Conservation (phyloP, 2,113 vertebrate species). For the Diadophis punctatus region DNA sequence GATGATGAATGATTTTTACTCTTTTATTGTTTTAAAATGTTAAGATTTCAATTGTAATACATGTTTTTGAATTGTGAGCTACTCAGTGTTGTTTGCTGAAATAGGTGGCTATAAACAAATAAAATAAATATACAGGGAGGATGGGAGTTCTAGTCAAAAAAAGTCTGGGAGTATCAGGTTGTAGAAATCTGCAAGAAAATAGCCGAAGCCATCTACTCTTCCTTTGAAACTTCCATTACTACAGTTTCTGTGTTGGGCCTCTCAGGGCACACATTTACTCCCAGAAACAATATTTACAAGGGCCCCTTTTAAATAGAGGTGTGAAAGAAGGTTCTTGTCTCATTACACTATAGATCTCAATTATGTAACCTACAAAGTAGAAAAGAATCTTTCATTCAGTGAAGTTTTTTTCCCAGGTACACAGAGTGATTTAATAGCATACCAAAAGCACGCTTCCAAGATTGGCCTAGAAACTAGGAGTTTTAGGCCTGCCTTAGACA, state of each 20-base stretch:
- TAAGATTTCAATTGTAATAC: not conserved
- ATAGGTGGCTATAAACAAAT: not conserved
- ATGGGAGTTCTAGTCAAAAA: not conserved
- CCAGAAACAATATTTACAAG: not conserved
- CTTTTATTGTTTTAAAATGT: not conserved
- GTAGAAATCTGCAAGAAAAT: not conserved
- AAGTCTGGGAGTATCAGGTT: not conserved
- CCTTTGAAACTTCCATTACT: not conserved
- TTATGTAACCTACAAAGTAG: not conserved
- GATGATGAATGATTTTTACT: not conserved
- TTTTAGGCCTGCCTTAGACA: not conserved
- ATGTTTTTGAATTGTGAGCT: not conserved
- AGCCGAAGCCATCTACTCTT: not conserved
- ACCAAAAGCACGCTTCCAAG: not conserved
- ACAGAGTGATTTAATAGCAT: not conserved
- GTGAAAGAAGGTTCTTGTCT: not conserved
- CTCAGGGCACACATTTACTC: not conserved
- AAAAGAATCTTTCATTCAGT: not conserved
- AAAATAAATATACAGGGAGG: not conserved
- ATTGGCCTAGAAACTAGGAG: not conserved
- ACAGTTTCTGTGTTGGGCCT: not conserved
- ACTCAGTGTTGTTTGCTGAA: not conserved
- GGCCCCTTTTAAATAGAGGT: not conserved
- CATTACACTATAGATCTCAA: not conserved
- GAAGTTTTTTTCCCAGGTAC: not conserved